These are phyloP conservation scores for Dissostichus mawsoni DNA, from an alignment of 2,113 vertebrate species.

Conservation along the genomic window DNA sequence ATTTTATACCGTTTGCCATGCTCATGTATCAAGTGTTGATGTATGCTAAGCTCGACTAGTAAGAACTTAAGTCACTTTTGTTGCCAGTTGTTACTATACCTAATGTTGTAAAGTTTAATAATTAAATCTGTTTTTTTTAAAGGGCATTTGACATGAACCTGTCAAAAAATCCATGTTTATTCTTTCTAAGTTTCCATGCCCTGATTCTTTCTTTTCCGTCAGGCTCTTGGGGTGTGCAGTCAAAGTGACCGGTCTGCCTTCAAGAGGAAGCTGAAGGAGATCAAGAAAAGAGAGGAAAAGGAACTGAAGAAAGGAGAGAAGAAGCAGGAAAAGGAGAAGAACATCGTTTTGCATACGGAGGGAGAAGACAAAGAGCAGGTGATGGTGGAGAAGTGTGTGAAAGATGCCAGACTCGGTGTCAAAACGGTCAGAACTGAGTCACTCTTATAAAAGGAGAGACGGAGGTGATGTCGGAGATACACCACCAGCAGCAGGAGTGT, in stretches of 20 bases:
- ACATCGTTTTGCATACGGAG: constrained; percentile 13
- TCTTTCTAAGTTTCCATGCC: neutral
- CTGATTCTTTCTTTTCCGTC: neutral
- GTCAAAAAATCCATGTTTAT: too few species aligned
- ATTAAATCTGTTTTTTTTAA: neutral
- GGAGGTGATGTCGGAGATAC: neutral
- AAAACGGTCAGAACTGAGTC: constrained; percentile 73
- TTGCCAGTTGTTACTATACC: neutral
- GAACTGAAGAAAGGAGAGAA: constrained; percentile 60
- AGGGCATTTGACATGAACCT: neutral
- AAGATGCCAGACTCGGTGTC: constrained; percentile 6
- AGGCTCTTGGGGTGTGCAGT: constrained; percentile 88
- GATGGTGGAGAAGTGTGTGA: constrained; percentile 25
- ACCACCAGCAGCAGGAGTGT: constrained; percentile 65
- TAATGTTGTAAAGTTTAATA: neutral
- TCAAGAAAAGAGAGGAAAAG: constrained; percentile 74
- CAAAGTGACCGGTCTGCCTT: constrained; percentile 75
- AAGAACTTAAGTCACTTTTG: neutral
- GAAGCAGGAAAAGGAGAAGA: constrained; percentile 52
- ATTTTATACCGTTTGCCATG: neutral
- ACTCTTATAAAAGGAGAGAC: constrained; percentile 44
- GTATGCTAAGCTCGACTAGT: neutral
- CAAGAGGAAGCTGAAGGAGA: constrained; percentile 80
- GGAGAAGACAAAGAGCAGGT: constrained; percentile 23
- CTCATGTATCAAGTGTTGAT: neutral